Evolutionary conservation across 2,113 vertebrate species (phyloP).

Genomic region (Mormyrus lacerda): DNA sequence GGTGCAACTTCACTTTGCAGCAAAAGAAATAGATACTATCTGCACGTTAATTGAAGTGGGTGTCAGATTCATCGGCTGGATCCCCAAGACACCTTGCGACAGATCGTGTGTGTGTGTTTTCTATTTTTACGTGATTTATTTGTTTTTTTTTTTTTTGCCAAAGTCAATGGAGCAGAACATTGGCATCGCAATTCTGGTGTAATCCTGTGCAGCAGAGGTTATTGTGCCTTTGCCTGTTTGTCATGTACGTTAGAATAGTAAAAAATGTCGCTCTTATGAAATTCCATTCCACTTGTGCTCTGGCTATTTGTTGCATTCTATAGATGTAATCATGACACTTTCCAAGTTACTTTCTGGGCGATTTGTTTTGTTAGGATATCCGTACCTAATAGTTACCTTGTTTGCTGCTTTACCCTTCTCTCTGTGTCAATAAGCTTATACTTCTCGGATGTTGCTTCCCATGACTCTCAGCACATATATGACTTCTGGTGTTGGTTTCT

Average conservation of each 20-base stretch:
- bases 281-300: background rate
- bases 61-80: background rate
- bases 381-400: background rate
- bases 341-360: background rate
- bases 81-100: background rate
- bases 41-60: slow-evolving; percentile 7
- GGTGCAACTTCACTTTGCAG: background rate
- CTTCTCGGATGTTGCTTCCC: background rate
- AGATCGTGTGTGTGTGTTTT: background rate
- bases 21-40: background rate
- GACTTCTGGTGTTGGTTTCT: background rate
- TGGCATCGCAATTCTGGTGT: background rate
- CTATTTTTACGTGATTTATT: background rate
- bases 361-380: background rate
- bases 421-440: background rate
- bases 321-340: background rate
- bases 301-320: background rate
- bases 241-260: background rate
- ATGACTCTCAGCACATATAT: background rate
- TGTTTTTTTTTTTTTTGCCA: background rate
- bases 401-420: background rate
- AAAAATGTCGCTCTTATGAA: background rate
- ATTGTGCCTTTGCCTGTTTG: background rate
- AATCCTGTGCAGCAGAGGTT: background rate
- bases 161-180: background rate